These are phyloP conservation scores for Brachyopa scutellaris DNA, from an alignment of 2,888 invertebrate genomes.

Conservation along the genomic window DNA sequence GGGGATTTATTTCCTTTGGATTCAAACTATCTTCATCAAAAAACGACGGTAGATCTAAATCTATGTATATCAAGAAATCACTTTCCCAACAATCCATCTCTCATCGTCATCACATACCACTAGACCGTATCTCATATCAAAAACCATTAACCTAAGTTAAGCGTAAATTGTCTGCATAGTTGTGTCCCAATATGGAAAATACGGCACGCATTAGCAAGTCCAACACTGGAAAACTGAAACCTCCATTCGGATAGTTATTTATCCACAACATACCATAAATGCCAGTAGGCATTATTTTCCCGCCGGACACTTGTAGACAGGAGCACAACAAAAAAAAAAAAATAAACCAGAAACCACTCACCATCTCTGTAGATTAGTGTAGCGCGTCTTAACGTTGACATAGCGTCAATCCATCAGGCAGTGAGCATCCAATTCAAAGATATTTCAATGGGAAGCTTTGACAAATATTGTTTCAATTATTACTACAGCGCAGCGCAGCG, in stretches of 20 bases:
- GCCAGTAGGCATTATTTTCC: constrained; percentile 57
- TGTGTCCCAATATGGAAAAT: constrained; percentile 48
- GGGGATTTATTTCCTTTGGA: too few relatives aligned
- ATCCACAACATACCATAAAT: constrained; percentile 62
- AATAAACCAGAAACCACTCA: constrained; percentile 64
- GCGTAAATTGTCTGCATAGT: constrained; percentile 33
- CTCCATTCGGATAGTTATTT: constrained; percentile 47
- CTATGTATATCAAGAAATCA: neutral
- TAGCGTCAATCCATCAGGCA: constrained; percentile 37
- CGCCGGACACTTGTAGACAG: constrained; percentile 44
- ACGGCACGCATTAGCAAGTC: constrained; percentile 59
- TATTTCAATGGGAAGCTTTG: constrained; percentile 63
- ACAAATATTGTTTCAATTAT: constrained; percentile 72
- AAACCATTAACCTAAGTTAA: constrained; percentile 48
- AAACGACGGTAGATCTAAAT: too few relatives aligned
- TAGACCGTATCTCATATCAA: constrained; percentile 35
- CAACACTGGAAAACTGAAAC: neutral
- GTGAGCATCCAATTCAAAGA: constrained; percentile 10
- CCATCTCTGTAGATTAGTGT: constrained; percentile 63
- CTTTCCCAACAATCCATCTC: constrained; percentile 20
- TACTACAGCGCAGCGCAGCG: too few relatives aligned
- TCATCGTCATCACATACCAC: constrained; percentile 29
- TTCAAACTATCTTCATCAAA: too few relatives aligned
- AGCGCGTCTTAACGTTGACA: constrained; percentile 68
- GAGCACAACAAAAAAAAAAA: constrained; percentile 36